Evolutionary conservation across 2,113 vertebrate genomes (phyloP).

Genomic region (Falco punctatus): DNA sequence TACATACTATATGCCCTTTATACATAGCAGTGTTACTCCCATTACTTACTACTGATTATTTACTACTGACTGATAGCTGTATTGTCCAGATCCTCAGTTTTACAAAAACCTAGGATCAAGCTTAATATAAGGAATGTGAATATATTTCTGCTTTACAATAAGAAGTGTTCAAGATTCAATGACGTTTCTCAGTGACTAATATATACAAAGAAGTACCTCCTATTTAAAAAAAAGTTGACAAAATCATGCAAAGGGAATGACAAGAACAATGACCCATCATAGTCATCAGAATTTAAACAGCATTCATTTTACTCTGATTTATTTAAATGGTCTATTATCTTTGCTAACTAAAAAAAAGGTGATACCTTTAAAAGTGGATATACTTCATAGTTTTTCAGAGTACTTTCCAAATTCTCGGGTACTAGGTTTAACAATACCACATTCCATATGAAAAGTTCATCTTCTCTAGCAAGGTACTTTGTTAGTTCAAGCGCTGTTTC

Average conservation of each 20-base stretch:
- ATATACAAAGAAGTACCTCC: neutral
- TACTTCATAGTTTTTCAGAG: conserved; percentile 63
- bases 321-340: neutral
- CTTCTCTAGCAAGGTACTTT: conserved; percentile 80
- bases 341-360: neutral
- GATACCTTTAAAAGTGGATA: conserved; percentile 81
- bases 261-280: neutral
- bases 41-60: neutral
- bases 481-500: conserved; percentile 78
- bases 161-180: neutral
- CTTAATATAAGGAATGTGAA: neutral
- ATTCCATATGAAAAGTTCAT: conserved; percentile 76
- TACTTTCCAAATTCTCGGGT: conserved; percentile 28
- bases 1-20: neutral
- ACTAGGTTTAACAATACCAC: conserved; percentile 65
- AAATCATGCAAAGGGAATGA: neutral
- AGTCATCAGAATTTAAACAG: neutral
- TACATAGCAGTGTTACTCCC: neutral
- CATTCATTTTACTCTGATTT: neutral
- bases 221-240: neutral
- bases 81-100: neutral
- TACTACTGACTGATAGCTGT: neutral
- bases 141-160: neutral
- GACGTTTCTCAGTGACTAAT: neutral
- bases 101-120: neutral